Conservation (phyloP, 1,140 invertebrate species). For the Tetraneura akinire region DNA sequence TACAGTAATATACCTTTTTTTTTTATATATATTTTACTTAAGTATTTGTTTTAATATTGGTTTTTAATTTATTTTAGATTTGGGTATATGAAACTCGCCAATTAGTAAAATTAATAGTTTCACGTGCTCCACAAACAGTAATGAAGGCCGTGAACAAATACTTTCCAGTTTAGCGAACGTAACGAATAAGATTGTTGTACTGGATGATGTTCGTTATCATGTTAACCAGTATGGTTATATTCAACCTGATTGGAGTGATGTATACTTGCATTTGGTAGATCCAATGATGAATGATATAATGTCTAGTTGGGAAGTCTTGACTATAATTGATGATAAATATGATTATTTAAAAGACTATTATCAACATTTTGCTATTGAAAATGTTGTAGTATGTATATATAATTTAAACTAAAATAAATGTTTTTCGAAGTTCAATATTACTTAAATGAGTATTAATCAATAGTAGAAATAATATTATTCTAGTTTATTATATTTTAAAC, state of each 20-base stretch:
- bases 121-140: conserved; percentile 73
- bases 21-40: too few relatives aligned
- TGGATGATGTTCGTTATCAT: conserved; percentile 78
- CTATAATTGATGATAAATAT: conserved; percentile 82
- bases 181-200: conserved; percentile 74
- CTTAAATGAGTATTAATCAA: too few relatives aligned
- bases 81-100: conserved; percentile 83
- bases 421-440: neutral
- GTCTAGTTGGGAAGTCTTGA: conserved; percentile 75
- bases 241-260: conserved; percentile 76
- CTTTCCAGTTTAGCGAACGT: conserved; percentile 72
- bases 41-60: too few relatives aligned
- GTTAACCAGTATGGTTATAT: conserved; percentile 70
- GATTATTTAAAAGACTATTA: conserved; percentile 78
- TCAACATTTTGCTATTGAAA: conserved; percentile 79
- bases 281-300: conserved; percentile 72
- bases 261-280: conserved; percentile 85
- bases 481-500: neutral
- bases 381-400: conserved; percentile 68
- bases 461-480: too few relatives aligned
- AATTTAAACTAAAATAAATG: neutral
- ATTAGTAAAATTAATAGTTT: conserved; percentile 77
- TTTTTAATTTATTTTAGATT: conserved; percentile 61
- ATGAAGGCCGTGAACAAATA: conserved; percentile 70
- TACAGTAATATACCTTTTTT: conserved; percentile 73